Evolutionary conservation across 2,888 invertebrate genomes (phyloP).

Genomic region (Meghimatium bilineatum): DNA sequence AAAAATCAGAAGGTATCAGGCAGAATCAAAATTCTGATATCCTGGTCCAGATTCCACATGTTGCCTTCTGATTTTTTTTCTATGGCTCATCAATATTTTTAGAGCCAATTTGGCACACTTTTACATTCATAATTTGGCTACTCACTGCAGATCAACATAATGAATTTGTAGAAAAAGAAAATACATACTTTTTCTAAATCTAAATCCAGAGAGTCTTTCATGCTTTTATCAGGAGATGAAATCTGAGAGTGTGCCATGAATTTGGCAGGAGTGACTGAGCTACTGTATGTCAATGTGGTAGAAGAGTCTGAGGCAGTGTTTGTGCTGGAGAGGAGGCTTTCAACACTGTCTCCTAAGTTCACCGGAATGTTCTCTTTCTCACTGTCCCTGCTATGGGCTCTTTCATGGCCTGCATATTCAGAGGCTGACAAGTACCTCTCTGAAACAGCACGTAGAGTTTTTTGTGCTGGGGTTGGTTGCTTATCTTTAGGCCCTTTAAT

Average conservation of each 20-base stretch:
- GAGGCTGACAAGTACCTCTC: slow-evolving; percentile 46
- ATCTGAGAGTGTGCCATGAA: slow-evolving; percentile 29
- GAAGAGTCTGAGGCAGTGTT: slow-evolving; percentile 39
- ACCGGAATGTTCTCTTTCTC: slow-evolving; percentile 70
- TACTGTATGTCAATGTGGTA: slow-evolving; percentile 40
- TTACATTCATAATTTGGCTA: no score
- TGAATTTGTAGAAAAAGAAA: not conserved
- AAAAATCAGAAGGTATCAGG: no score
- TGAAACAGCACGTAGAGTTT: slow-evolving; percentile 40
- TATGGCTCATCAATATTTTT: no score
- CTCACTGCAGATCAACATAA: not conserved
- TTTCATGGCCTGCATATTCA: slow-evolving; percentile 28
- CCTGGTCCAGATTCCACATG: no score
- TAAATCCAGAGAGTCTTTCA: slow-evolving; percentile 41
- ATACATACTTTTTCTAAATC: slow-evolving; percentile 40
- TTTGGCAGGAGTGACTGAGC: slow-evolving; percentile 42
- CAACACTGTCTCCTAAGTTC: slow-evolving; percentile 11
- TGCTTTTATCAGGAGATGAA: slow-evolving; percentile 31
- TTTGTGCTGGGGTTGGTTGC: slow-evolving; percentile 26
- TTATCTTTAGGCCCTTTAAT: slow-evolving; percentile 45
- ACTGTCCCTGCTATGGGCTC: slow-evolving; percentile 66
- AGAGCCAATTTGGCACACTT: no score
- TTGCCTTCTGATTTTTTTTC: no score
- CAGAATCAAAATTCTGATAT: no score
- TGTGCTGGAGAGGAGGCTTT: slow-evolving; percentile 33